A percentile compares a stretch with the other conserved stretches of the same genome.
Evolutionary conservation across 2,797 vertebrate species (phyloP).

Genomic region (Xenops minutus): DNA sequence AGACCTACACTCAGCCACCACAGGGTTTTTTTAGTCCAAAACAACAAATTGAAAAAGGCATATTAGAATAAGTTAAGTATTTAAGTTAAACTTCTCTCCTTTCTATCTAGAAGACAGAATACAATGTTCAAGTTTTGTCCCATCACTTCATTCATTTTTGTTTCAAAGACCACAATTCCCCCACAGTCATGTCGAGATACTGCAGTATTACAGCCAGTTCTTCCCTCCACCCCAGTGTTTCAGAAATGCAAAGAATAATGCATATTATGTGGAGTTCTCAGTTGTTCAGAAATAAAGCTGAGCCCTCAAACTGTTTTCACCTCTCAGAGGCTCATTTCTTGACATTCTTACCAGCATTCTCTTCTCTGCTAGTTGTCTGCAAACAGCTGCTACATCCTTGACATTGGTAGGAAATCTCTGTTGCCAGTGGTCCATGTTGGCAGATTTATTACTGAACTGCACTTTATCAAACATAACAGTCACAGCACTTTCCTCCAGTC

Average conservation of each 20-base stretch:
- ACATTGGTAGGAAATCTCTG: constrained; percentile 91
- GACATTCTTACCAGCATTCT: constrained; percentile 76
- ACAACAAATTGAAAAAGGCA: not conserved
- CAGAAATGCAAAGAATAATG: not conserved
- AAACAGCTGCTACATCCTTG: constrained; percentile 88
- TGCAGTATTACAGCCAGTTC: not conserved
- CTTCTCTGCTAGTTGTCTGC: constrained; percentile 86
- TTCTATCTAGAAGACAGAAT: not conserved
- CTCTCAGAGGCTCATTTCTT: not conserved
- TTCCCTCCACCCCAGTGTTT: not conserved
- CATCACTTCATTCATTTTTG: not conserved
- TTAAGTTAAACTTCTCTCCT: not conserved
- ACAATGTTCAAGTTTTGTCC: not conserved
- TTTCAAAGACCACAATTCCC: not conserved
- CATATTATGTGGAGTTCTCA: not conserved
- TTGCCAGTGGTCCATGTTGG: constrained; percentile 89
- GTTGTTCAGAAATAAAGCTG: not conserved
- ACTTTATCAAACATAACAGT: constrained; percentile 89
- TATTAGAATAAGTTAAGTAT: not conserved
- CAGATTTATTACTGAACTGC: constrained; percentile 84
- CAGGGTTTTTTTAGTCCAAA: not conserved
- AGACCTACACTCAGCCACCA: not conserved
- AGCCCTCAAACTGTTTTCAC: not conserved
- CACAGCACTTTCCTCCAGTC: constrained; percentile 89
- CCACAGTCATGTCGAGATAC: not conserved